phyloP scores from a whole-genome alignment of 2,113 vertebrate species.

The Limanda limanda region DNA sequence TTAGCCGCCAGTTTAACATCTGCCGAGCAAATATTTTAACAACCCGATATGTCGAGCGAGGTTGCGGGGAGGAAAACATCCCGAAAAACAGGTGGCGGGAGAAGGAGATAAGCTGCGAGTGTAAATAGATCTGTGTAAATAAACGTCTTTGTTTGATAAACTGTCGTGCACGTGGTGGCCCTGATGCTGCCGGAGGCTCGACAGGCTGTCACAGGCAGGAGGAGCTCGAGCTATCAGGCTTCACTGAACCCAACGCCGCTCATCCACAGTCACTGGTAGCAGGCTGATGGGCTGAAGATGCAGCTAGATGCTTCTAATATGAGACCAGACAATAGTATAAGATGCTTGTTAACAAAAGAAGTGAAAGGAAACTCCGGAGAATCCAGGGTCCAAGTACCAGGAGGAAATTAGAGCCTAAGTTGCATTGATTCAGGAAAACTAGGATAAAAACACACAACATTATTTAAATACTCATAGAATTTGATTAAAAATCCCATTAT shows the following conservation, averaged over 20 bases:
- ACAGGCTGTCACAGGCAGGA: constrained; percentile 24
- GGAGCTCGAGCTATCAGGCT: constrained; percentile 42
- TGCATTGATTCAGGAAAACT: too few relatives aligned
- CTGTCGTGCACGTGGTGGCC: neutral
- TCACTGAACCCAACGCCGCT: constrained; percentile 3
- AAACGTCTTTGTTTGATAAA: constrained; percentile 19
- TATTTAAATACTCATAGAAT: neutral
- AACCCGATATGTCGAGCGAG: constrained; percentile 20
- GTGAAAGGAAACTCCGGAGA: too few relatives aligned
- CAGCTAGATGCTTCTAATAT: neutral
- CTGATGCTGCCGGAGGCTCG: constrained; percentile 29
- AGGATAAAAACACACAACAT: neutral
- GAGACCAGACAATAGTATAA: too few relatives aligned
- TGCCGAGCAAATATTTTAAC: constrained; percentile 34
- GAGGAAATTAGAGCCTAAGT: too few relatives aligned
- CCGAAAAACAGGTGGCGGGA: constrained; percentile 42
- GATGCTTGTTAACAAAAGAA: too few relatives aligned
- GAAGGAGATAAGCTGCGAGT: constrained; percentile 25
- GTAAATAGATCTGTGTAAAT: constrained; percentile 17
- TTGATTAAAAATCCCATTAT: too few relatives aligned
- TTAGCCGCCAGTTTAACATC: constrained; percentile 48
- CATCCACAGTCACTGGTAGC: constrained; percentile 12
- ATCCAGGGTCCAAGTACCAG: too few relatives aligned
- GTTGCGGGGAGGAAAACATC: neutral
- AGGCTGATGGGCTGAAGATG: neutral